Conservation (phyloP, 2,113 vertebrate species). For the Pao palembangensis region DNA sequence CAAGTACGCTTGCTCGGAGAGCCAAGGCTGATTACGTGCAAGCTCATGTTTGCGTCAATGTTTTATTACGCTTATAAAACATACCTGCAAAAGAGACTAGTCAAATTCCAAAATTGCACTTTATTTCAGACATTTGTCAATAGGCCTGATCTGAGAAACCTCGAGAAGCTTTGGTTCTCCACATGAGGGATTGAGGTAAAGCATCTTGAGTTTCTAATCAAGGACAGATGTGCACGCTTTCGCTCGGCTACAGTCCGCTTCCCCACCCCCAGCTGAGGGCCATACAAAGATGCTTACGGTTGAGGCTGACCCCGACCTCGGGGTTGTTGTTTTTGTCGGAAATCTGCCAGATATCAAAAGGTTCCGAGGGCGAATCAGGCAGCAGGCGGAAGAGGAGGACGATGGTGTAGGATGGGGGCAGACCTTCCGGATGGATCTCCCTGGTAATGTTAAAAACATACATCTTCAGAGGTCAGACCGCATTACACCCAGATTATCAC, state of each 20-base stretch:
- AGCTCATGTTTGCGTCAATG: constrained; percentile 6
- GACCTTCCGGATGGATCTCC: constrained; percentile 92
- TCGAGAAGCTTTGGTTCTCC: not conserved
- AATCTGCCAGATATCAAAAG: constrained; percentile 98
- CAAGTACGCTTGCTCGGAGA: constrained; percentile 3
- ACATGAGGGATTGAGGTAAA: not conserved
- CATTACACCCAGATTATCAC: constrained; percentile 1
- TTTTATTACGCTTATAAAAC: constrained; percentile 16
- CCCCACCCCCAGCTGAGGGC: constrained; percentile 14
- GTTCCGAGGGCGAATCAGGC: constrained; percentile 83
- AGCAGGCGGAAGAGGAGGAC: constrained; percentile 92
- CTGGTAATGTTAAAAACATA: constrained; percentile 67
- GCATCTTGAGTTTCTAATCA: not conserved
- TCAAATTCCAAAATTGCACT: too few species aligned
- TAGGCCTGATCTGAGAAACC: not conserved
- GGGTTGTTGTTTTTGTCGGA: constrained; percentile 92
- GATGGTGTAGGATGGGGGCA: constrained; percentile 90
- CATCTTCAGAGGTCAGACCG: constrained; percentile 5
- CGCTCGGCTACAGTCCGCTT: constrained; percentile 12
- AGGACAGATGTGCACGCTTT: constrained; percentile 27
- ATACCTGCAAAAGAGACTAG: not conserved
- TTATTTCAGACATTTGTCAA: too few species aligned
- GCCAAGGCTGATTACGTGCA: constrained; percentile 28
- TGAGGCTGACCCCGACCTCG: constrained; percentile 89
- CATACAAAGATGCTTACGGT: constrained; percentile 82